Evolutionary conservation across 1,140 invertebrate species (phyloP).

Genomic region (Bombus huntii): DNA sequence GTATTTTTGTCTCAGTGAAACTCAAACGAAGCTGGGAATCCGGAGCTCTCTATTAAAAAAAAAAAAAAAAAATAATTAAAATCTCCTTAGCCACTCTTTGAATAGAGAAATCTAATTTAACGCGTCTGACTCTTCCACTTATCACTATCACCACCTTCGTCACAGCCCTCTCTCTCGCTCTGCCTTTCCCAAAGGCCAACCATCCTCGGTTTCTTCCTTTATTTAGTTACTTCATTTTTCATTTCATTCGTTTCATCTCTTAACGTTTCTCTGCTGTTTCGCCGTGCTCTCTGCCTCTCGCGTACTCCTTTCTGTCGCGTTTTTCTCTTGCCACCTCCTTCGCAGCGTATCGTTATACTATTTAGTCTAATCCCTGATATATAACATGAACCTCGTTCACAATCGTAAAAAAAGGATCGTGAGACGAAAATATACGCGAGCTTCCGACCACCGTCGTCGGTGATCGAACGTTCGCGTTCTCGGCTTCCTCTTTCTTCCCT

Average conservation of each 20-base stretch:
- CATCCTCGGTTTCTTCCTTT: neutral
- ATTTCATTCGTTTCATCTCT: neutral
- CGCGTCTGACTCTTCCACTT: conserved; percentile 1
- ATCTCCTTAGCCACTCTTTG: neutral
- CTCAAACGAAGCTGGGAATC: no score
- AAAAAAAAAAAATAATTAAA: neutral
- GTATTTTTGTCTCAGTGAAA: no score
- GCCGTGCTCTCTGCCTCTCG: no score
- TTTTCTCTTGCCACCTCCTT: conserved; percentile 47
- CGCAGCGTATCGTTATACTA: conserved; percentile 74
- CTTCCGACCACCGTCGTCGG: neutral
- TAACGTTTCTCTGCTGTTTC: neutral
- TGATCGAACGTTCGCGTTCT: neutral
- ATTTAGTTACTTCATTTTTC: neutral
- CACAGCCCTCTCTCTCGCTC: conserved; percentile 3
- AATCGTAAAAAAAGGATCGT: conserved; percentile 77
- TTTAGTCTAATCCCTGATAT: conserved; percentile 83
- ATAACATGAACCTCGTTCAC: conserved; percentile 80
- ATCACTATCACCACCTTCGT: conserved; percentile 45
- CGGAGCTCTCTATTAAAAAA: no score
- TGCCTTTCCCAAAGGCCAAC: conserved; percentile 4
- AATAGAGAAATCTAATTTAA: conserved; percentile 4
- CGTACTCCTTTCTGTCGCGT: neutral
- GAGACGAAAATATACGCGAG: conserved; percentile 73
- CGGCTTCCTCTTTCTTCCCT: neutral